Base-by-base conservation (phyloP, 2,797 vertebrate species). In the Falco concolor region DNA sequence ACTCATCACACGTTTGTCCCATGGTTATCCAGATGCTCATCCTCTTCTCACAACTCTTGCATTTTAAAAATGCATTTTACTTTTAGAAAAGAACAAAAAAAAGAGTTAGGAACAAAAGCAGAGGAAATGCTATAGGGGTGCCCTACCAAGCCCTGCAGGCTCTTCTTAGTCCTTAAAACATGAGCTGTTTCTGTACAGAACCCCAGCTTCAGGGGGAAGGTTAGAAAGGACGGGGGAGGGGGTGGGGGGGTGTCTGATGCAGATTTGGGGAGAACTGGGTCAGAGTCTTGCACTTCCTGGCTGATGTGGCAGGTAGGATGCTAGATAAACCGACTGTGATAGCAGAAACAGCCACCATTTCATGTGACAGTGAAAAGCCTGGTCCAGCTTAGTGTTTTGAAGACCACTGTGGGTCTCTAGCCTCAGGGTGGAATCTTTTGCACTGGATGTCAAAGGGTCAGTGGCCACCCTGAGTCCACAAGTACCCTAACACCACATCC, bases 201-300 rank as follows among this genome's bases (percentile, higher is more conserved):
- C 19, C 19, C 40, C 52, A 50, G 21, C 30, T 61, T 56, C 65
- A 73, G 12, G 23, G 22, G 15, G 30, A 45, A 42, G 47, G 8
- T 9, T 67, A 17, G 42, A 63, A 68, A 59, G 30, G 22, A 13
- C 40, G n/a, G 32, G 10, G 34, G 13, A 49, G 25, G 13, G 0
- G 0, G 10, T 10, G 1, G 0, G 0, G 10, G 3, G 2, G 1
- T 40, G 10, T 13, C 34, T 60, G 42, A 57, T 30, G 13, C 23
- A 69, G 27, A 9, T 50, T 38, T 10, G 12, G 15, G 40, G 17
- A 77, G 13, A 73, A 4, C 20, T 84, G 59, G 52, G 45, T 20
- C 38, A 38, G 11, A 3, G 11, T 84, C 14, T 95, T 69, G 47
- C 32, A 4, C 40, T 50, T 42, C 50, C 59, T n/a, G 22, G 8